Base-by-base conservation (phyloP, 1,140 invertebrate genomes). In the Cotesia chilonis region DNA sequence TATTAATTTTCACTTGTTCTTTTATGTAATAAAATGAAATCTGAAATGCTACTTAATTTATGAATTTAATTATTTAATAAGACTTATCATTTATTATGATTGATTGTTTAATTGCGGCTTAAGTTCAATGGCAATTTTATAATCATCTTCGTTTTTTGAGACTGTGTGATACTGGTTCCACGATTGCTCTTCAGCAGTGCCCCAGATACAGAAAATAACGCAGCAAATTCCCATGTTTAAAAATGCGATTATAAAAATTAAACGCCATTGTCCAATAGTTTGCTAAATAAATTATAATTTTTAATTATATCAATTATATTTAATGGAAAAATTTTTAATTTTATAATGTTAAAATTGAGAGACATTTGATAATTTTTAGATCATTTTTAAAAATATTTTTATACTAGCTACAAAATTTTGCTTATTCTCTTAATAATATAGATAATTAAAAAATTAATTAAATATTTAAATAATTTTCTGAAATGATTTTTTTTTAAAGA, bases 221-320 rank as follows among this genome's bases (percentile, higher is more conserved):
- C 89, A 89, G 20, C 88, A 86, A 12, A 84, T 70, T 1, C 88
- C 79, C 0, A 91, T 76, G 81, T 90, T 89, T 0, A 75, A 75
- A 4, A 89, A 85, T 0, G 88, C 83, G 3, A 92, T 88, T n/a
- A 91, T 76, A 73, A 91, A 92, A 0, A 92, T 90, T 72, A 90
- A 84, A 74, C 90, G 88, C 91, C 91, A 92, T 73, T 91, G 90
- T 1, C 84, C 85, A 36, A 90, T 85, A 0, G 90, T 91, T 91
- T 92, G 90, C 91, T 92, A 75, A 0, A 84, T 83, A 77, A 65
- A 76, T 59, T 68, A 71, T n/a, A 68, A 55, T 68, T 41, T 61
- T n/a, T 38, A 12, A 70, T 67, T 54, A 51, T 36, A 35, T 37
- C 1, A 12, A 70, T 67, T 54, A 51, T 36, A 35, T 37, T 3